These are phyloP conservation scores for Amniataba percoides DNA, from an alignment of 2,797 vertebrate species.

Conservation along the genomic window DNA sequence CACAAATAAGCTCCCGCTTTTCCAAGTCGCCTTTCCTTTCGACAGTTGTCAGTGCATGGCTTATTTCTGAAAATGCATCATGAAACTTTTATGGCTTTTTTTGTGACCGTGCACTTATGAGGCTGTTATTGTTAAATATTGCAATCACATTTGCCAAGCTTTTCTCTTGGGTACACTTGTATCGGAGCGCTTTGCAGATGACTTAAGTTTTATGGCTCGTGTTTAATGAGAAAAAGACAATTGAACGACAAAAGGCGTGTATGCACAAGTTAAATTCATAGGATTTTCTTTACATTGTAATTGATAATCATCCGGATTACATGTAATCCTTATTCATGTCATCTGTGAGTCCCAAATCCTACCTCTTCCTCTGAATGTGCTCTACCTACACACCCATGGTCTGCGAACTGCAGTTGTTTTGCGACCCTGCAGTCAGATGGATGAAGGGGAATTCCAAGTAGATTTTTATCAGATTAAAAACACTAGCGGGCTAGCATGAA, in stretches of 20 bases:
- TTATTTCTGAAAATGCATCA: conserved; percentile 61
- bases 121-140: conserved; percentile 55
- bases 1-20: conserved; percentile 62
- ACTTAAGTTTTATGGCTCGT: conserved; percentile 59
- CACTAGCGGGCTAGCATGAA: conserved; percentile 34
- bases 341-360: conserved; percentile 45
- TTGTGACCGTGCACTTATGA: conserved; percentile 43
- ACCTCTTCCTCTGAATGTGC: conserved; percentile 34
- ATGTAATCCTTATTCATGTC: conserved; percentile 49
- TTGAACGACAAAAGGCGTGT: conserved; percentile 26
- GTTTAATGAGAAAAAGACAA: conserved; percentile 50
- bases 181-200: conserved; percentile 53
- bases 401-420: conserved; percentile 58
- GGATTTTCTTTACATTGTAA: conserved; percentile 39
- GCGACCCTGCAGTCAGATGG: conserved; percentile 50
- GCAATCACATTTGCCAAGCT: conserved; percentile 42
- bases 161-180: conserved; percentile 47
- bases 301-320: conserved; percentile 44
- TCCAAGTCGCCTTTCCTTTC: conserved; percentile 57
- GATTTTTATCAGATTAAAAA: conserved; percentile 69
- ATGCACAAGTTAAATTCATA: conserved; percentile 20
- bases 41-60: conserved; percentile 57
- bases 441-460: conserved; percentile 67
- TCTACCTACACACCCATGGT: conserved; percentile 48
- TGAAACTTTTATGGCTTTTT: conserved; percentile 58